phyloP scores from a whole-genome alignment of 2,797 vertebrate species.

The Clarias laeviceps region DNA sequence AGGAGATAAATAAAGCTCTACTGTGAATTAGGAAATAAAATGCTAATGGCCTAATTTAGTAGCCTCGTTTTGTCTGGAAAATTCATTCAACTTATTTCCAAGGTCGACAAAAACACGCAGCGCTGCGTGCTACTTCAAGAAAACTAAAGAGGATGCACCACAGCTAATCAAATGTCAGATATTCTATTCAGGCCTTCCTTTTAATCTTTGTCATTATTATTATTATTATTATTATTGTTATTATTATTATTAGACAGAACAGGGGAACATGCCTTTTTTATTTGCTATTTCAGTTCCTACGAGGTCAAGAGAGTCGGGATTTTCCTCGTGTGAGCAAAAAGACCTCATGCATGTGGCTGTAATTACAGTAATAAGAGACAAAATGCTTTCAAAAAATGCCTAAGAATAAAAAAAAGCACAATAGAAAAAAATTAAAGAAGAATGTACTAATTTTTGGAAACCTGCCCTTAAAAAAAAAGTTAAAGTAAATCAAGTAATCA shows the following conservation, averaged over 20 bases:
- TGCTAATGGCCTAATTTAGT: slow-evolving; percentile 32
- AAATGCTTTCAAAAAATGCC: slow-evolving; percentile 77
- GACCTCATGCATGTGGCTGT: slow-evolving; percentile 81
- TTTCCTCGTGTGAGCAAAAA: slow-evolving; percentile 63
- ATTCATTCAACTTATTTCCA: slow-evolving; percentile 44
- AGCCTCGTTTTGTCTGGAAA: slow-evolving; percentile 19
- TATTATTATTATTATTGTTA: no score
- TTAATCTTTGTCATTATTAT: slow-evolving; percentile 29
- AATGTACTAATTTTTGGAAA: slow-evolving; percentile 83
- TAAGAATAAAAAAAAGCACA: slow-evolving; percentile 60
- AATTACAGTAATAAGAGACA: slow-evolving; percentile 83
- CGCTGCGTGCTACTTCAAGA: slow-evolving; percentile 31
- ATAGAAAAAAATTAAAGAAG: slow-evolving; percentile 67
- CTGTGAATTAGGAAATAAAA: slow-evolving; percentile 10
- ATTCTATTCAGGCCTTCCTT: slow-evolving; percentile 26
- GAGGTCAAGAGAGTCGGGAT: slow-evolving; percentile 28
- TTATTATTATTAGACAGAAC: slow-evolving; percentile 42
- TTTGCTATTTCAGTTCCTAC: slow-evolving; percentile 42
- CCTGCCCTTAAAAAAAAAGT: slow-evolving; percentile 79
- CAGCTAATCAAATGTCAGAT: slow-evolving; percentile 39
- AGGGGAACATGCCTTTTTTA: slow-evolving; percentile 37
- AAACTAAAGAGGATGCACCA: neutral
- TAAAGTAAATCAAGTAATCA: neutral
- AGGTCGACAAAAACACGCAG: slow-evolving; percentile 42
- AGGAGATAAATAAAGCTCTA: slow-evolving; percentile 27